A percentile compares a stretch with the other conserved stretches of the same genome.
Conservation (phyloP, 2,113 vertebrate genomes). For the Silurus meridionalis region DNA sequence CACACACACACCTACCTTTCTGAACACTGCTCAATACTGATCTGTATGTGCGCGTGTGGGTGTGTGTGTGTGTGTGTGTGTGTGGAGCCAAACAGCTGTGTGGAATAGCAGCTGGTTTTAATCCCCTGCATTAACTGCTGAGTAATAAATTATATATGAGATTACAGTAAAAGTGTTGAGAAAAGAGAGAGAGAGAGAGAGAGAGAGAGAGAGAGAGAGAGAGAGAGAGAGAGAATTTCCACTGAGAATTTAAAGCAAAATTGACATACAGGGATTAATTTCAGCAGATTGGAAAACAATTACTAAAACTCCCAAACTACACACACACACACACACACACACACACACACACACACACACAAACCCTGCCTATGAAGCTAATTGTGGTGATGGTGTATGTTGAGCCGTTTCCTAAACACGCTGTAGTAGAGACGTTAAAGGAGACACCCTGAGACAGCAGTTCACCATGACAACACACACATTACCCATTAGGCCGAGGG, state of each 20-base stretch:
- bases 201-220: background rate
- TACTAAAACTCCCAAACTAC: background rate
- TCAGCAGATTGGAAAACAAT: too few species aligned
- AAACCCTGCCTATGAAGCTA: background rate
- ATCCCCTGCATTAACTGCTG: slow-evolving; percentile 25
- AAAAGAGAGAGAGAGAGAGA: background rate
- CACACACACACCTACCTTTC: too few species aligned
- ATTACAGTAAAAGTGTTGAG: slow-evolving; percentile 53
- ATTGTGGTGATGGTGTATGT: background rate
- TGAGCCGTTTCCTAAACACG: background rate
- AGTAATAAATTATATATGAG: slow-evolving; percentile 67
- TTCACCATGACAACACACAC: background rate
- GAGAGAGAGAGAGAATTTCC: background rate
- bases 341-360: background rate
- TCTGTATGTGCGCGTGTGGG: too few species aligned
- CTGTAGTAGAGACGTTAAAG: background rate
- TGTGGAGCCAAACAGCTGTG: background rate
- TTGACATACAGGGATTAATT: too few species aligned
- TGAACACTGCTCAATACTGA: too few species aligned
- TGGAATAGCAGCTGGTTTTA: slow-evolving; percentile 39
- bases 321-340: background rate
- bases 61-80: too few species aligned
- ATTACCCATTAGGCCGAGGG: background rate
- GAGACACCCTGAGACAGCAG: background rate
- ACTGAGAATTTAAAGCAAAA: too few species aligned